Conservation (phyloP, 2,113 vertebrate genomes). For the Rousettus leschenaultii region DNA sequence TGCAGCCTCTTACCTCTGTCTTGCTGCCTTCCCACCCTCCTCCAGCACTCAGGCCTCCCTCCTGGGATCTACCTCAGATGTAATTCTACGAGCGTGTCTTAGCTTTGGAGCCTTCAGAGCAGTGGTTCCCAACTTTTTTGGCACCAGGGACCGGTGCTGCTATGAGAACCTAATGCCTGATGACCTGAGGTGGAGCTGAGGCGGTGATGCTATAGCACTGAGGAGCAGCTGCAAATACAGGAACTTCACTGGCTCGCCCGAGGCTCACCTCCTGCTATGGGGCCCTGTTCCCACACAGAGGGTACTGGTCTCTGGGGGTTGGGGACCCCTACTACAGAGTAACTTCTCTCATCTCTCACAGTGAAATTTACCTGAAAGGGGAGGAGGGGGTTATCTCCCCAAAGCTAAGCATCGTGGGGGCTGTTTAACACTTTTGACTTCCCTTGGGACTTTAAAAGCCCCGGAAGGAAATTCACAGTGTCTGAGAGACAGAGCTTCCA, state of each 20-base stretch:
- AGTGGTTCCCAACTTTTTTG: too few relatives aligned
- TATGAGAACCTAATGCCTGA: too few relatives aligned
- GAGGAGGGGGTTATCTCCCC: background rate
- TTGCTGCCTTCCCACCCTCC: background rate
- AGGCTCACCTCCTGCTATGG: too few relatives aligned
- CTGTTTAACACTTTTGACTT: background rate
- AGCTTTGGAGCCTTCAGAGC: background rate
- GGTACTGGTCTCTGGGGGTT: too few relatives aligned
- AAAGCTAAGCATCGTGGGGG: background rate
- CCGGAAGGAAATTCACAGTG: background rate
- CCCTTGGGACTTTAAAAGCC: background rate
- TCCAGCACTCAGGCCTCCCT: background rate
- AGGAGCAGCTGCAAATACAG: too few relatives aligned
- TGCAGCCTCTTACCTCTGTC: background rate
- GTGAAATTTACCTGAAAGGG: background rate
- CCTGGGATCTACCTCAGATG: background rate
- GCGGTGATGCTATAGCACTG: too few relatives aligned
- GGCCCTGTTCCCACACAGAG: too few relatives aligned
- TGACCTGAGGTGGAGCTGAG: too few relatives aligned
- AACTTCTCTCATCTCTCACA: accelerated
- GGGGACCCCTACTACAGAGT: too few relatives aligned
- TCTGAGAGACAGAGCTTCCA: background rate
- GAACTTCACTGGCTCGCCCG: too few relatives aligned
- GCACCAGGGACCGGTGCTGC: too few relatives aligned
- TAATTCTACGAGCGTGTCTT: background rate